Percentiles rank a stretch among this genome's conserved stretches.
Conservation (phyloP, 1,140 invertebrate species). For the Drosophila subpulchrella region DNA sequence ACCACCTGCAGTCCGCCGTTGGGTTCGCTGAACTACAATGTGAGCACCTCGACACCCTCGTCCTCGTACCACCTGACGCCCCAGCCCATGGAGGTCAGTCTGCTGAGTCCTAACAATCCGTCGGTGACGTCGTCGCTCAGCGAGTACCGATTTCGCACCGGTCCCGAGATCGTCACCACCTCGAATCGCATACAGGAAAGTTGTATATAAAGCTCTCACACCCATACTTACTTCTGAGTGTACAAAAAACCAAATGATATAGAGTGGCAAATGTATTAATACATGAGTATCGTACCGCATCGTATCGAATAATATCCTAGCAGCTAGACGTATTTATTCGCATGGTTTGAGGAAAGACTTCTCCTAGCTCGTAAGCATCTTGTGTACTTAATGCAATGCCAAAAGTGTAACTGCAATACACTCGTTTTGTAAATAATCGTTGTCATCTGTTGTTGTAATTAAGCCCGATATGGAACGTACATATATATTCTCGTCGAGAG, state of each 20-base stretch:
- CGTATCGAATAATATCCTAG: conserved; percentile 69
- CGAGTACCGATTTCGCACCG: conserved; percentile 88
- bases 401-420: conserved; percentile 66
- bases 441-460: conserved; percentile 74
- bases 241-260: conserved; percentile 54
- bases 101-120: conserved; percentile 84
- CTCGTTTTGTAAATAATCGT: conserved; percentile 74
- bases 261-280: conserved; percentile 58
- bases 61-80: conserved; percentile 82
- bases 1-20: conserved; percentile 82
- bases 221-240: conserved; percentile 63
- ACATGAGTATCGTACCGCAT: conserved; percentile 68
- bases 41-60: conserved; percentile 76
- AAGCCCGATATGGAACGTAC: conserved; percentile 11
- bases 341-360: conserved; percentile 83
- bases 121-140: conserved; percentile 87
- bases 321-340: conserved; percentile 68
- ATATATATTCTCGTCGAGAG: conserved; percentile 11
- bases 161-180: conserved; percentile 92
- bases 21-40: conserved; percentile 67
- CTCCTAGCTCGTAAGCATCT: conserved; percentile 71
- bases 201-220: conserved; percentile 89
- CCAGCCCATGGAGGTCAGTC: conserved; percentile 83
- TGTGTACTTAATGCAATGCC: conserved; percentile 74
- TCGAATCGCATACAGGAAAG: conserved; percentile 93